These are phyloP conservation scores for Seriola aureovittata DNA, from an alignment of 2,113 vertebrate species.

Conservation along the genomic window DNA sequence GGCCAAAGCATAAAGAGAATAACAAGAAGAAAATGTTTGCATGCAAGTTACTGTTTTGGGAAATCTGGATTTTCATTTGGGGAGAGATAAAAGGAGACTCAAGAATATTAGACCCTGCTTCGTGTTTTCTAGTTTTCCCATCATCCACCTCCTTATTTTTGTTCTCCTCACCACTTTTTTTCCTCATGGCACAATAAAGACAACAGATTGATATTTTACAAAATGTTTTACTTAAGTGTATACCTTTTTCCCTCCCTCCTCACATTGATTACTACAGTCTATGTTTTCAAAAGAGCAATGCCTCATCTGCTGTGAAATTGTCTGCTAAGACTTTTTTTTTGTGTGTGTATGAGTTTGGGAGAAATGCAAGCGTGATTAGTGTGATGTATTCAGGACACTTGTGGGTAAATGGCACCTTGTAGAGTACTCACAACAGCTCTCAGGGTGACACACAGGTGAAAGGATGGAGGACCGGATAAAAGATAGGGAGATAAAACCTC, in stretches of 20 bases:
- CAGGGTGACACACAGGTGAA: slow-evolving; percentile 62
- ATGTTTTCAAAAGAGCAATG: slow-evolving; percentile 4
- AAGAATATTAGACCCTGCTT: slow-evolving; percentile 3
- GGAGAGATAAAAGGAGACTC: not conserved
- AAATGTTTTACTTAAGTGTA: not conserved
- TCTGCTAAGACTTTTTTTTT: not conserved
- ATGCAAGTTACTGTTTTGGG: not conserved
- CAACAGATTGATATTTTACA: not conserved
- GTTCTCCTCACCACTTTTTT: not conserved
- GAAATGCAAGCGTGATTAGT: slow-evolving; percentile 41
- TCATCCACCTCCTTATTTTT: not conserved
- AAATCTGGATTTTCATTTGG: not conserved
- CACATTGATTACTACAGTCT: not conserved
- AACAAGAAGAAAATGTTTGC: not conserved
- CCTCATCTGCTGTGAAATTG: not conserved
- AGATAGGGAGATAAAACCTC: slow-evolving; percentile 59
- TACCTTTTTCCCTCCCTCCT: not conserved
- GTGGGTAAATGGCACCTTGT: slow-evolving; percentile 47
- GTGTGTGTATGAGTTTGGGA: not conserved
- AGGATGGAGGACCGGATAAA: slow-evolving; percentile 38
- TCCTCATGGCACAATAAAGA: not conserved
- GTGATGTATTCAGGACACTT: slow-evolving; percentile 31
- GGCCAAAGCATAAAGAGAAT: not conserved
- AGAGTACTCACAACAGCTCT: slow-evolving; percentile 34
- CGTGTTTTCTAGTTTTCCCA: slow-evolving; percentile 5